Evolutionary conservation across 1,140 invertebrate genomes (phyloP).

Genomic region (Hyphantria cunea): DNA sequence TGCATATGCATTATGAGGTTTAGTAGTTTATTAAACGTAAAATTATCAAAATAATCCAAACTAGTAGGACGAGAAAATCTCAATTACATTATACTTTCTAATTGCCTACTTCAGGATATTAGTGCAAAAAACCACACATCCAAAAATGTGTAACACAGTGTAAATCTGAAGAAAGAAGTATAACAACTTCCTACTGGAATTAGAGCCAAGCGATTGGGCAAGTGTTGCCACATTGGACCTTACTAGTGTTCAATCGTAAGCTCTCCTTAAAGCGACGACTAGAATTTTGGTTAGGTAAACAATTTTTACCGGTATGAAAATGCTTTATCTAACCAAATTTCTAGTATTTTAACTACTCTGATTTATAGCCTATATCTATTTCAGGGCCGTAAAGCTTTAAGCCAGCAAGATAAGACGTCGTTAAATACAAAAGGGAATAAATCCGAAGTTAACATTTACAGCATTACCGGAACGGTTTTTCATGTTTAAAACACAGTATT

Average conservation of each 20-base stretch:
- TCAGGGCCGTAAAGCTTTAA: slow-evolving; percentile 21
- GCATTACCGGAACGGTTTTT: slow-evolving; percentile 75
- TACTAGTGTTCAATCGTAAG: no score
- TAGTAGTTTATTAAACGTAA: background rate
- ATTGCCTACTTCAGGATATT: no score
- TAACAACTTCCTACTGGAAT: no score
- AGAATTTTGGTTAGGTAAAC: no score
- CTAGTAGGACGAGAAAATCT: background rate
- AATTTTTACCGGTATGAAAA: background rate
- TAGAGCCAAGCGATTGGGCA: no score
- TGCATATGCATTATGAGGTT: background rate
- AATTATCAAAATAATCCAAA: background rate
- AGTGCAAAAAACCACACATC: no score
- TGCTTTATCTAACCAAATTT: slow-evolving; percentile 2
- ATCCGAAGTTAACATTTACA: slow-evolving; percentile 61
- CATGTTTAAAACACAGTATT: slow-evolving; percentile 78
- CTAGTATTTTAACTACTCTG: slow-evolving; percentile 6
- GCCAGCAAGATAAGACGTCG: slow-evolving; percentile 30
- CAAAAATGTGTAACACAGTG: no score
- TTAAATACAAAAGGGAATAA: slow-evolving; percentile 56
- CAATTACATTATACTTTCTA: background rate
- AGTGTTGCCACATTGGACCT: no score
- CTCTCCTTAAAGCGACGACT: no score
- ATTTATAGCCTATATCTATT: slow-evolving; percentile 4
- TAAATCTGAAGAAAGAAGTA: no score